Evolutionary conservation across 1,140 invertebrate genomes (phyloP).

Genomic region (Ceratina australensis): DNA sequence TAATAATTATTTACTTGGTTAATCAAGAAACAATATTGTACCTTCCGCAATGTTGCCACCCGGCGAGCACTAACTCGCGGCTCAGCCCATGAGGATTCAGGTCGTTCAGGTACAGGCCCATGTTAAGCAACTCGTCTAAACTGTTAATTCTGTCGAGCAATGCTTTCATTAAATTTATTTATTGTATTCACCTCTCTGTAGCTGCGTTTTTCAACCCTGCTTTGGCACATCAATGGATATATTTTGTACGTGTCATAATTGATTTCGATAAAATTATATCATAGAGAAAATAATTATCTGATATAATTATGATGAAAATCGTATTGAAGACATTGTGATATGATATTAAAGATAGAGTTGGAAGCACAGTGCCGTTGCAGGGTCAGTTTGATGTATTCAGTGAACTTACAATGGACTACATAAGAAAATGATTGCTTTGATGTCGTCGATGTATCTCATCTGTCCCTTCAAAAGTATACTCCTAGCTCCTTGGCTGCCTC

Average conservation of each 20-base stretch:
- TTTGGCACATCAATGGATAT: too few species aligned
- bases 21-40: constrained; percentile 61
- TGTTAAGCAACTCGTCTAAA: constrained; percentile 88
- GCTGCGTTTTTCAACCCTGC: neutral
- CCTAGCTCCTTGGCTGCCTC: constrained; percentile 85
- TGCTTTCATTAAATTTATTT: neutral
- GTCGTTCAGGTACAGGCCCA: constrained; percentile 91
- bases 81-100: constrained; percentile 92
- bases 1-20: constrained; percentile 4
- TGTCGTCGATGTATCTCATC: constrained; percentile 89
- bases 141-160: constrained; percentile 86
- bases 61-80: constrained; percentile 90
- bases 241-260: too few species aligned
- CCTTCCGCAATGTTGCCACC: constrained; percentile 93
- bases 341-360: too few species aligned
- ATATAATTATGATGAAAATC: too few species aligned
- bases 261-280: too few species aligned
- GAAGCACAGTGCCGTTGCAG: too few species aligned
- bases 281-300: too few species aligned
- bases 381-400: neutral
- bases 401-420: constrained; percentile 90
- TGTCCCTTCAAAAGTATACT: constrained; percentile 91
- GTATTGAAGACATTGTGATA: too few species aligned
- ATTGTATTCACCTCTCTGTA: too few species aligned
- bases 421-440: constrained; percentile 89